Evolutionary conservation across 2,888 invertebrate species (phyloP), one percentile per base, ranked within the genome.

Genomic region (Athripsodes cinereus): DNA sequence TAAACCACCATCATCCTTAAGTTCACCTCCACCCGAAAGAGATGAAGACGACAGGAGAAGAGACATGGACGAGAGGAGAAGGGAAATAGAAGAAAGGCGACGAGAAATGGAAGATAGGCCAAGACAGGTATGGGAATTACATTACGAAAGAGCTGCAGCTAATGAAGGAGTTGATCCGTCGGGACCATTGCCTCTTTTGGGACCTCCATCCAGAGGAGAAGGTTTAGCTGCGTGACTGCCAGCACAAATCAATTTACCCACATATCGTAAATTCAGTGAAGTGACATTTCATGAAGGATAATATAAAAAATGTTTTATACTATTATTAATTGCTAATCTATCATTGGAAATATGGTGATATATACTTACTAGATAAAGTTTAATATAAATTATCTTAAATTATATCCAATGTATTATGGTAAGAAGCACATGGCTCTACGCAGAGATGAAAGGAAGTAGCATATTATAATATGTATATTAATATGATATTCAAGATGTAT

Each of bases 181-280:
- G 11, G 76, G 60, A 65, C 73, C 79, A 52, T 80, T 84, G 65
- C 75, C 84, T 66, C 79, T 85, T 22, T 76, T 82, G 22, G 83
- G 84, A 55, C 81, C 82, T n/a, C 79, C 83, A 54, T 78, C 83
- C 20, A 79, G 85, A 68, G 86, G 87, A 59, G 88, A 88, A 70
- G 87, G 88, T 49, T 79, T 88, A 69, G 87, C 88, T 67, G 87
- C 87, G 72, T 88, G 80, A 80, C 68, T 87, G 80, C 80, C 57
- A 67, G 58, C 62, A 62, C 63, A 58, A 57, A 52, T 57, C 60
- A 59, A 59, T 63, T 54, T 51, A 46, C 53, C 50, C 52, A 56
- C 61, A 58, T 61, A 58, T 58, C 59, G 60, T 44, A 56, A 57
- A 40, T 55, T 59, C 34, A 54, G 59, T 51, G 59, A 57, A 57